Base-by-base conservation (phyloP, 2,888 invertebrate species). In the Caenorhabditis sp. region DNA sequence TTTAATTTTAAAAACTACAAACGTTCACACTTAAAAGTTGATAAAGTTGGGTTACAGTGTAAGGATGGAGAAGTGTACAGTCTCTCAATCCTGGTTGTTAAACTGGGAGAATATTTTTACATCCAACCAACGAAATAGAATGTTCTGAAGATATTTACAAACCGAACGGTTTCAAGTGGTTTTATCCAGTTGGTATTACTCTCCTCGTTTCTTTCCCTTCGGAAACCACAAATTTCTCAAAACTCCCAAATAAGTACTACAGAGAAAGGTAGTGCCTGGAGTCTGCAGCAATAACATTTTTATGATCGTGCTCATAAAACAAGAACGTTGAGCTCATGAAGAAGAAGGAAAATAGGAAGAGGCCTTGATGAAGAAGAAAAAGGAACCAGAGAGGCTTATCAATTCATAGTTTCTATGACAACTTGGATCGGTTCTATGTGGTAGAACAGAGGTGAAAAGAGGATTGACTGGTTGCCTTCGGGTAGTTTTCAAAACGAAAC, bases 391-490 rank as follows among this genome's bases (percentile, higher is more conserved):
- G 58, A 69, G 49, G 51, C 14, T 54, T 54, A 24, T 54, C 24
- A 54, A 22, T 16, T 31, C 24, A 41, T 14, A 70, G 69, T 77
- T 77, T 77, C 77, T 77, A 77, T 77, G 69, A 63, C 69, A 63
- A 77, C 77, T 24, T 26, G 44, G 63, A 74, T 41, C 19, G 5
- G 24, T 73, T 38, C 26, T 35, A 19, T 44, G 26, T 26, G 14
- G 38, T 8, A 16, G 70, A 44, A 26, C 26, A 51, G 24, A 22
- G 31, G 4, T n/a, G 44, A 41, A 5, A 26, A n/a, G 31, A 41
- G 22, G 51, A 73, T 19, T 19, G 19, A 31, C 5, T 38, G 41
- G 54, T 44, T 51, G 12, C n/a, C 28, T 26, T 28, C 44, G 56
- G 28, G n/a, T 5, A 3, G 19, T 41, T 49, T 38, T 38, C 3